phyloP scores from a whole-genome alignment of 1,140 invertebrate species.

The Drosophila mauritiana region DNA sequence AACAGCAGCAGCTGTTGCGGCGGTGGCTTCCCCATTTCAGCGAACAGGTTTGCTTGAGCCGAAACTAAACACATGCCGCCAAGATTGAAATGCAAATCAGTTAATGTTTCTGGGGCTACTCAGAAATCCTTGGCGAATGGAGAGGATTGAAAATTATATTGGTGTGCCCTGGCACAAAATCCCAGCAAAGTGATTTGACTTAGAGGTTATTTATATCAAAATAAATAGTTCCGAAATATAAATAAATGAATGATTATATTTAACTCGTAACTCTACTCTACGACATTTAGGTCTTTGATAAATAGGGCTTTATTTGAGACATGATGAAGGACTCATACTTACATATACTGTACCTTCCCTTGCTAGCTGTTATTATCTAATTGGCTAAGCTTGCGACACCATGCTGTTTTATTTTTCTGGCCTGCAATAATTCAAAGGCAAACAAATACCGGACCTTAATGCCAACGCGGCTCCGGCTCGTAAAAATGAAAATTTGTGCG shows the following conservation, averaged over 20 bases:
- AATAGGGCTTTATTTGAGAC: too few relatives aligned
- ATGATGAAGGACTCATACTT: too few relatives aligned
- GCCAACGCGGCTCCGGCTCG: conserved; percentile 38
- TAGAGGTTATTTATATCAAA: too few relatives aligned
- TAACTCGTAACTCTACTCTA: not conserved
- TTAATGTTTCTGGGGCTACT: conserved; percentile 56
- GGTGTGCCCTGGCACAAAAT: not conserved
- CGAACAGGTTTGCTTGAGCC: conserved; percentile 61
- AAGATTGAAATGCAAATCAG: conserved; percentile 83
- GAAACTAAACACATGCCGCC: conserved; percentile 79
- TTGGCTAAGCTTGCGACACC: conserved; percentile 52
- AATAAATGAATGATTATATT: too few relatives aligned
- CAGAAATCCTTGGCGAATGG: conserved; percentile 5
- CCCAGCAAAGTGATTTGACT: not conserved
- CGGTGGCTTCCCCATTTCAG: conserved; percentile 24
- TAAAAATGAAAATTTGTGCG: conserved; percentile 82
- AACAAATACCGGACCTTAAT: conserved; percentile 41
- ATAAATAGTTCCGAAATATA: too few relatives aligned
- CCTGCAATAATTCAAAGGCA: conserved; percentile 37
- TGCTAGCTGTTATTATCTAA: conserved; percentile 58
- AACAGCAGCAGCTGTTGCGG: conserved; percentile 55
- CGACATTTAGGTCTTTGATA: conserved; percentile 34
- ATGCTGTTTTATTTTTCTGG: not conserved
- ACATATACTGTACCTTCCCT: not conserved
- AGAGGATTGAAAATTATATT: conserved; percentile 4